Conservation (phyloP, 2,113 vertebrate genomes). For the Butastur rufipennis region DNA sequence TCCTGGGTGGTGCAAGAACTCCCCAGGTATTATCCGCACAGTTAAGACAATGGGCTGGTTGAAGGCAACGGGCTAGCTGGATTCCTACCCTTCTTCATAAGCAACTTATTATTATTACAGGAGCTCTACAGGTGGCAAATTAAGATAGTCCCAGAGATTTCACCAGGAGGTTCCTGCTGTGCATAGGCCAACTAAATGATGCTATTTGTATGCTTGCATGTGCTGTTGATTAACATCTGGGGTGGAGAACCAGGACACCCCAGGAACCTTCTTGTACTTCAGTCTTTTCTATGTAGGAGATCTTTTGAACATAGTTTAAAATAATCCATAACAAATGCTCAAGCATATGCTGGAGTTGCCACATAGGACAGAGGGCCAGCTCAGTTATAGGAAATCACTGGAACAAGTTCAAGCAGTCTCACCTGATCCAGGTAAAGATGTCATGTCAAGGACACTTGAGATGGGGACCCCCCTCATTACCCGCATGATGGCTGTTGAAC, state of each 20-base stretch:
- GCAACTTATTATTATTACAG: neutral
- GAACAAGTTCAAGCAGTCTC: neutral
- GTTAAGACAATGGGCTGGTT: neutral
- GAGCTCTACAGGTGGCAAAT: neutral
- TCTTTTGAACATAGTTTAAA: neutral
- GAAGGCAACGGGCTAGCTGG: neutral
- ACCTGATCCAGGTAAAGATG: neutral
- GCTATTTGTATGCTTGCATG: neutral
- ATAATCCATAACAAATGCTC: neutral
- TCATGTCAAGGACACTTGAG: neutral
- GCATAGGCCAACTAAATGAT: neutral
- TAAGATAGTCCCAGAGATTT: neutral
- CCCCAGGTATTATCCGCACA: neutral
- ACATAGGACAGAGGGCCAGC: neutral
- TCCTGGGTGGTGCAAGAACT: neutral
- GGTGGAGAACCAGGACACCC: neutral
- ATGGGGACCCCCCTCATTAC: neutral
- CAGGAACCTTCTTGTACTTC: neutral
- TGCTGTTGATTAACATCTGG: neutral
- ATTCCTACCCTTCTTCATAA: neutral
- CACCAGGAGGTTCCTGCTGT: neutral
- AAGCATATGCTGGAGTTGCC: neutral
- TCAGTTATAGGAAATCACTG: neutral
- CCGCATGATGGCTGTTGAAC: neutral
- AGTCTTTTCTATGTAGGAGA: neutral